phyloP scores from a whole-genome alignment of 2,797 vertebrate species.

The Sandelia bainsii region DNA sequence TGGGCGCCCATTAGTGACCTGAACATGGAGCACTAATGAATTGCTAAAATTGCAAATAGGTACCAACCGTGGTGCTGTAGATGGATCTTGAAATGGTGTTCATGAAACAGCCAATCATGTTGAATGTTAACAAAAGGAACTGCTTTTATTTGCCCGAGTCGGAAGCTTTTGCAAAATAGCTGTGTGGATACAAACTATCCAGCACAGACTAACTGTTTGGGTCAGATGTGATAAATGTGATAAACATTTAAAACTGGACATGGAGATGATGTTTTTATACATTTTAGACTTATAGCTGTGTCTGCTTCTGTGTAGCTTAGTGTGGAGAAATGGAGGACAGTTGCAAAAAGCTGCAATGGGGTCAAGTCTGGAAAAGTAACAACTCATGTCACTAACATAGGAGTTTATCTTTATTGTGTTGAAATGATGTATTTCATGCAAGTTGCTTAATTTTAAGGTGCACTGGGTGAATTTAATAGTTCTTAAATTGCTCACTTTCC shows the following conservation, averaged over 20 bases:
- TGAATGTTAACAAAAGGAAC: constrained; percentile 11
- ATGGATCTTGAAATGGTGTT: not conserved
- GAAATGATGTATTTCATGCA: not conserved
- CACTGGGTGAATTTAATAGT: no score
- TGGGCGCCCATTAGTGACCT: not conserved
- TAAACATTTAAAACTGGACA: no score
- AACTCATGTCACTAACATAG: not conserved
- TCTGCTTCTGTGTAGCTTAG: not conserved
- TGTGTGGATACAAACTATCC: not conserved
- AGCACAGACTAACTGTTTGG: not conserved
- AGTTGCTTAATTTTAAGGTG: no score
- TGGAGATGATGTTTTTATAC: no score
- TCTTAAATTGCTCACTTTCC: no score
- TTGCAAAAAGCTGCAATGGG: not conserved
- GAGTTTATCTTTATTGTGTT: not conserved
- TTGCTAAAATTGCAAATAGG: not conserved
- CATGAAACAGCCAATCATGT: not conserved
- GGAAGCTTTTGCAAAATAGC: not conserved
- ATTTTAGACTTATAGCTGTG: not conserved
- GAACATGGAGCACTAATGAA: constrained; percentile 16
- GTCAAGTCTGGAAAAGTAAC: not conserved
- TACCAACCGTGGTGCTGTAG: not conserved
- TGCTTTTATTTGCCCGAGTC: not conserved
- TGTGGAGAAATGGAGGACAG: not conserved
- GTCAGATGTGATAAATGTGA: not conserved